Evolutionary conservation across 2,797 vertebrate species (phyloP), one percentile per base, ranked within the genome.

Genomic region (Malurus splendens): DNA sequence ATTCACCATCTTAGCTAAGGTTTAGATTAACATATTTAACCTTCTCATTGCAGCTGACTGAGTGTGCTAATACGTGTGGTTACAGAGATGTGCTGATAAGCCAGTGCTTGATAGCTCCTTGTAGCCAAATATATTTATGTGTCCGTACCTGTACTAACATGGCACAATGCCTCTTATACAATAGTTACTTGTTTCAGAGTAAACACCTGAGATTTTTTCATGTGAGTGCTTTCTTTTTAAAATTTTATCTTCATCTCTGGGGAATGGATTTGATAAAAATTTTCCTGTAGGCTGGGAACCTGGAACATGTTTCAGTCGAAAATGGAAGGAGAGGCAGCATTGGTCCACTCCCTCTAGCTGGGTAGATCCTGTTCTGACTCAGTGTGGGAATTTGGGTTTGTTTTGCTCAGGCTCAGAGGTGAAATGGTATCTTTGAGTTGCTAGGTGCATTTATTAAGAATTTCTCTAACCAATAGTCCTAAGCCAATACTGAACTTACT

Each of bases 11-110:
- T 79, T 45, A 3, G 17, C 38, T 38, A 9, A 52, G 70, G 51
- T n/a, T 92, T 38, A 30, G 74, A 30, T 33, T 45, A 27, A 79
- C 8, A 1, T 72, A 8, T 44, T 82, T 50, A 77, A 85, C 36
- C 74, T 77, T 62, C 62, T 91, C 32, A 2, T 32, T 48, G 76
- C 73, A 87, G 89, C 86, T 81, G 72, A n/a, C n/a, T 18, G 24
- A 67, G 76, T 33, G 81, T 44, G 51, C 74, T 72, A 38, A 68
- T 47, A 45, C 0, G 2, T 2, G 12, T 78, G 76, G 76, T 85
- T 87, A 57, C 70, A 80, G 82, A 82, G 93, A 90, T 92, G 90
- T 68, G 87, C 66, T 86, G 90, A 91, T 82, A 93, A 94, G 89
- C 22, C 0, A 55, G 18, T 68, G 92, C 76, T 61, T 25, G 68